Percentiles rank a stretch among this genome's conserved stretches.
Evolutionary conservation across 2,113 vertebrate genomes (phyloP).

Genomic region (Albula glossodonta): DNA sequence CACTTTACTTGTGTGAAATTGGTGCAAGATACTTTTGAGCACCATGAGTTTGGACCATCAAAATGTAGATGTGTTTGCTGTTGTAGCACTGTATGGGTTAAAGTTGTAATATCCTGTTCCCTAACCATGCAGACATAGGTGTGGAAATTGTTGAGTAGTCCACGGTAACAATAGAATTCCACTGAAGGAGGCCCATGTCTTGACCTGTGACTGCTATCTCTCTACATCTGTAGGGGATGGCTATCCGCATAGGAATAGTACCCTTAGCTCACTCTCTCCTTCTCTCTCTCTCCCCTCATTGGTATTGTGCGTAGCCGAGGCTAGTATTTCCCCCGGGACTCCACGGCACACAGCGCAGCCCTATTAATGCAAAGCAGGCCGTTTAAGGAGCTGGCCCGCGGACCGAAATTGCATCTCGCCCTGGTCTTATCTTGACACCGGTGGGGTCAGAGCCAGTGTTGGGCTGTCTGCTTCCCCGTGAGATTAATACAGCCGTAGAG

Average conservation of each 20-base stretch:
- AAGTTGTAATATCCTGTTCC: too few relatives aligned
- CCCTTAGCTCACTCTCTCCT: too few relatives aligned
- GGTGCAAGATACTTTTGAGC: too few relatives aligned
- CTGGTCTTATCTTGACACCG: background rate
- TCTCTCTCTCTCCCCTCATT: background rate
- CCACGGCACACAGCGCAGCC: background rate
- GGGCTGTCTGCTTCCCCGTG: background rate
- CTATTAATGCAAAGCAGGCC: background rate
- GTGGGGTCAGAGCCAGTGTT: background rate
- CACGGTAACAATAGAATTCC: background rate
- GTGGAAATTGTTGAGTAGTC: background rate
- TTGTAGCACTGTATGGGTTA: too few relatives aligned
- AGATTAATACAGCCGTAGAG: slow-evolving; percentile 15
- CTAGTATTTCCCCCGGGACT: background rate
- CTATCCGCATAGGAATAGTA: too few relatives aligned
- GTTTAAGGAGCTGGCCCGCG: background rate
- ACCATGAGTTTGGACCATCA: too few relatives aligned
- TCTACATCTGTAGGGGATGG: background rate
- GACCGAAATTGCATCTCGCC: slow-evolving; percentile 1
- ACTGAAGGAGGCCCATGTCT: background rate
- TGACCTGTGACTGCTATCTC: background rate
- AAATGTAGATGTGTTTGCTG: too few relatives aligned
- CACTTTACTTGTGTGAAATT: too few relatives aligned
- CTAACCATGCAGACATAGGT: too few relatives aligned
- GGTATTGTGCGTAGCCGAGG: background rate